phyloP scores from a whole-genome alignment of 2,797 vertebrate genomes.

The Sebastes hopkinsi region DNA sequence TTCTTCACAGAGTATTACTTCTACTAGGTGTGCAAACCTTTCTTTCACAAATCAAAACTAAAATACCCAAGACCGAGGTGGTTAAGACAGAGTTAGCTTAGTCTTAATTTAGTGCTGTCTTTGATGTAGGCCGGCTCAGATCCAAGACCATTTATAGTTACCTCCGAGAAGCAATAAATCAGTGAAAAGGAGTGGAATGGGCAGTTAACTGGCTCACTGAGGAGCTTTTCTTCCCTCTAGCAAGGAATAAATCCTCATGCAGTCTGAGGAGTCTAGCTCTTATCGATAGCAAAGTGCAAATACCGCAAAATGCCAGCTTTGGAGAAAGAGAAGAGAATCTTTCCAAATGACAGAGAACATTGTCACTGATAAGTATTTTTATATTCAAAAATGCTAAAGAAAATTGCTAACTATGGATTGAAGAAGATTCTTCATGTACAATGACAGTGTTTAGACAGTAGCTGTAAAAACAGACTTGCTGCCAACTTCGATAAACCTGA shows the following conservation, averaged over 20 bases:
- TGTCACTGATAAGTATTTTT: constrained; percentile 2
- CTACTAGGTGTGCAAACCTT: background rate
- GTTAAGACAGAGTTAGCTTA: constrained; percentile 1
- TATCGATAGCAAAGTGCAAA: constrained; percentile 44
- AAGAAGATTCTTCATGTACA: background rate
- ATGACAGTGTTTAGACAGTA: constrained; percentile 13
- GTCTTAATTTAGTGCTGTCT: constrained; percentile 41
- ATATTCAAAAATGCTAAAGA: background rate
- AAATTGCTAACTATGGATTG: background rate
- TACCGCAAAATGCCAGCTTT: constrained; percentile 22
- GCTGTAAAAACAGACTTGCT: constrained; percentile 7
- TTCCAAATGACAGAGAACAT: background rate
- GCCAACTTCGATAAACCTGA: constrained; percentile 32
- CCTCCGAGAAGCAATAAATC: constrained; percentile 54
- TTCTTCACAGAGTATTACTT: background rate
- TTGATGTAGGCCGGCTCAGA: constrained; percentile 26
- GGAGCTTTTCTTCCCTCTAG: constrained; percentile 26
- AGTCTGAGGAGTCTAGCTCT: constrained; percentile 10
- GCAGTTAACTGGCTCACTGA: constrained; percentile 50
- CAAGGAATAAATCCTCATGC: constrained; percentile 50
- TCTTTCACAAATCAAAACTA: constrained; percentile 3
- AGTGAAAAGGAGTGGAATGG: constrained; percentile 37
- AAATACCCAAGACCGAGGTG: background rate
- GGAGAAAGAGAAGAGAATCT: constrained; percentile 15
- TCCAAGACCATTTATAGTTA: constrained; percentile 42